phyloP scores from a whole-genome alignment of 2,797 vertebrate species.

The Sarcophilus harrisii region DNA sequence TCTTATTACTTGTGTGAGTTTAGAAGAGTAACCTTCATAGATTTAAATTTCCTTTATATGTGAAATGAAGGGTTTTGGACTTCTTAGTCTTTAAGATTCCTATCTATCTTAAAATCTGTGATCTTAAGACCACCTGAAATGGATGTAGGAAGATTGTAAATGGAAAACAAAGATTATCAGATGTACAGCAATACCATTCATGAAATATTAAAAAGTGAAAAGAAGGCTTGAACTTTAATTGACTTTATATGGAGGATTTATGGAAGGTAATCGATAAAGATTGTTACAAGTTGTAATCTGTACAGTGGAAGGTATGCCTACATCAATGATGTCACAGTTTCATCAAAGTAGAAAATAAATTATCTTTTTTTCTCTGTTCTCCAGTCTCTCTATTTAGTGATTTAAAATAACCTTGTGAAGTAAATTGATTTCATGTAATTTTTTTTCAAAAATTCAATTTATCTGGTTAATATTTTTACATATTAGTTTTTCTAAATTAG shows the following conservation, averaged over 20 bases:
- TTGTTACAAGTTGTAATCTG: neutral
- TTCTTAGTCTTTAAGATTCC: neutral
- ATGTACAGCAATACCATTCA: neutral
- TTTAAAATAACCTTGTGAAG: neutral
- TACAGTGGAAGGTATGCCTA: neutral
- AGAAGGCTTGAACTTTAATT: neutral
- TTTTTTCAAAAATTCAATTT: neutral
- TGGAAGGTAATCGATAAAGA: neutral
- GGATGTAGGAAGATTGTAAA: neutral
- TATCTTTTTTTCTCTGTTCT: neutral
- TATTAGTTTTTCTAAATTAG: neutral
- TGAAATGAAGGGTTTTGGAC: neutral
- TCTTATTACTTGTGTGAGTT: neutral
- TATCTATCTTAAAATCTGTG: neutral
- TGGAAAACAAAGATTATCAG: neutral
- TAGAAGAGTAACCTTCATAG: neutral
- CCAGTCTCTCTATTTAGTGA: neutral
- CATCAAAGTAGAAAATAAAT: neutral
- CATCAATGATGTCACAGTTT: neutral
- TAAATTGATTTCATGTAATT: neutral
- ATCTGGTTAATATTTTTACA: neutral
- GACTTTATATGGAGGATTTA: neutral
- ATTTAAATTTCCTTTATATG: neutral
- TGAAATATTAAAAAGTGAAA: neutral
- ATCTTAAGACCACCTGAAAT: neutral